These are phyloP conservation scores for Drosophila sordidapex DNA, from an alignment of 2,888 invertebrate genomes.

Conservation along the genomic window DNA sequence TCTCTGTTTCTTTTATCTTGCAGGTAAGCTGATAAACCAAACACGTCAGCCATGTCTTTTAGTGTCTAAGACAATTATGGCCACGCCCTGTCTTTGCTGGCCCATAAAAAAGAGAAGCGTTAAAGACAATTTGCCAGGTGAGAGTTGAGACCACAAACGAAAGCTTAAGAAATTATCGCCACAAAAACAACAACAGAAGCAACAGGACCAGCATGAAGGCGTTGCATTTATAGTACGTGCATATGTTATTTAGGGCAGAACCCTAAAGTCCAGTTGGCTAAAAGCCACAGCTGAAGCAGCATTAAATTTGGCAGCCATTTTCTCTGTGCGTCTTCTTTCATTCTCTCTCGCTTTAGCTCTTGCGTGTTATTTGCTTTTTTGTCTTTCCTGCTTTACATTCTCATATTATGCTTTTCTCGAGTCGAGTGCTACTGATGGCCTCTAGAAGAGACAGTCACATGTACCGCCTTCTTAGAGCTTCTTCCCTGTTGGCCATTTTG, in stretches of 20 bases:
- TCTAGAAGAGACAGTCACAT: slow-evolving; percentile 43
- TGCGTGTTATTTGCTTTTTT: slow-evolving; percentile 16
- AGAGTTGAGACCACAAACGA: slow-evolving; percentile 40
- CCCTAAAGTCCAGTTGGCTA: slow-evolving; percentile 56
- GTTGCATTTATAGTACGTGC: slow-evolving; percentile 56
- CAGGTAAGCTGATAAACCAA: slow-evolving; percentile 50
- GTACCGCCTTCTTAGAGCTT: slow-evolving; percentile 56
- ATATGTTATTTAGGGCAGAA: slow-evolving; percentile 42
- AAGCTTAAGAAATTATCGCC: slow-evolving; percentile 18
- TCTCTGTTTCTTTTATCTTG: slow-evolving; percentile 28
- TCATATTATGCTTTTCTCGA: slow-evolving; percentile 55
- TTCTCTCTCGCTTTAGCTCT: slow-evolving; percentile 2
- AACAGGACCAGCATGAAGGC: slow-evolving; percentile 45
- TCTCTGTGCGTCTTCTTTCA: slow-evolving; percentile 24
- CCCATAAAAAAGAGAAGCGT: slow-evolving; percentile 52
- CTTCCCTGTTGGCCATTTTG: slow-evolving; percentile 71
- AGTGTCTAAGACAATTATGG: slow-evolving; percentile 55
- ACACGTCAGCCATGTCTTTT: slow-evolving; percentile 23
- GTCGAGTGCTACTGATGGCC: slow-evolving; percentile 64
- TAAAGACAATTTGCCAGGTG: slow-evolving; percentile 59
- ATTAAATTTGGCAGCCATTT: slow-evolving; percentile 63
- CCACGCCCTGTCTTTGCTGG: slow-evolving; percentile 62
- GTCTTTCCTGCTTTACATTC: slow-evolving; percentile 59
- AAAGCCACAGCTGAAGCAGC: slow-evolving; percentile 21
- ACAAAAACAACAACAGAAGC: slow-evolving; percentile 8